Evolutionary conservation across 2,797 vertebrate species (phyloP).

Genomic region (Delichon dasypus): DNA sequence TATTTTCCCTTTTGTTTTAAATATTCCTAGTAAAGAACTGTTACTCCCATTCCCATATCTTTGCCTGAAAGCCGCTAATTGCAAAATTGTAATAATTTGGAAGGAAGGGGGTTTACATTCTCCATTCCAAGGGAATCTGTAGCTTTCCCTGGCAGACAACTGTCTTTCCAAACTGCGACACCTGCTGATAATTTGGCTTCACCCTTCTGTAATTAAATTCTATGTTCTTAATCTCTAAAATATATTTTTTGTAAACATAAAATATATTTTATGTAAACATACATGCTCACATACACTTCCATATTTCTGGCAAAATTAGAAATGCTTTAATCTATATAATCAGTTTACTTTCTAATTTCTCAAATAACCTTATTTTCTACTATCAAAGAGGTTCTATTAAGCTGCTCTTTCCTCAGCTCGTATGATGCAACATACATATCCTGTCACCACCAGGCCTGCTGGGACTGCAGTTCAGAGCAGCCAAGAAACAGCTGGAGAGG

Average conservation of each 20-base stretch:
- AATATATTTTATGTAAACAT: neutral
- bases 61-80: too few relatives aligned
- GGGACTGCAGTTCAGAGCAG: neutral
- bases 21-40: too few relatives aligned
- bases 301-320: neutral
- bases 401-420: neutral
- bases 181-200: neutral
- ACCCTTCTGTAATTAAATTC: neutral
- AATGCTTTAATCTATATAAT: neutral
- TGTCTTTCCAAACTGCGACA: too few relatives aligned
- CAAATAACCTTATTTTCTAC: neutral
- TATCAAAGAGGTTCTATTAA: neutral
- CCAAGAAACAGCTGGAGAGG: slow-evolving; percentile 22
- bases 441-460: neutral
- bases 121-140: too few relatives aligned
- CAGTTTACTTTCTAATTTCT: neutral
- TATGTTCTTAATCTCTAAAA: neutral
- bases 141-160: too few relatives aligned
- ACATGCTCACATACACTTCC: too few relatives aligned
- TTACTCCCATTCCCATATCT: too few relatives aligned
- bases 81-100: too few relatives aligned
- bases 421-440: neutral
- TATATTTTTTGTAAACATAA: neutral
- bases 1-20: too few relatives aligned
- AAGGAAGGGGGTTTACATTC: too few relatives aligned